Percentiles rank a stretch among this genome's conserved stretches.
Evolutionary conservation across 2,113 vertebrate genomes (phyloP).

Genomic region (Sebastes schlegelii): DNA sequence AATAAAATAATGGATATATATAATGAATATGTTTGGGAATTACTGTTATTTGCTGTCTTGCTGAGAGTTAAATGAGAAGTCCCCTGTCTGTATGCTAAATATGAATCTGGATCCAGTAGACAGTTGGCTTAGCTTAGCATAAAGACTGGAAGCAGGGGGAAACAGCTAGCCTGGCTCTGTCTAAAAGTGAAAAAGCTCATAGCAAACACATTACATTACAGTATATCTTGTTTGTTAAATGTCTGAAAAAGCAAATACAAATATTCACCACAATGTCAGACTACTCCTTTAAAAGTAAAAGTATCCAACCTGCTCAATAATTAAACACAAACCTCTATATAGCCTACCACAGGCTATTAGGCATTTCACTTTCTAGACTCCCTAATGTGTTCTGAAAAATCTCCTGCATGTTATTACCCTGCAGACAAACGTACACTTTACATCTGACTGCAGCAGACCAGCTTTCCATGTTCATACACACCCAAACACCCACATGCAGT

Average conservation of each 20-base stretch:
- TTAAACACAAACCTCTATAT: background rate
- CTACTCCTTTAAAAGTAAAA: background rate
- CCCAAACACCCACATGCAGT: conserved; percentile 8
- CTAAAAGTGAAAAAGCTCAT: background rate
- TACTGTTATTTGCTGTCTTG: background rate
- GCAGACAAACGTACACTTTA: conserved; percentile 15
- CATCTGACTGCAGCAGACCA: conserved; percentile 3
- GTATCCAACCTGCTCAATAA: background rate
- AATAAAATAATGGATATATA: too few relatives aligned
- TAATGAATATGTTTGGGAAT: background rate
- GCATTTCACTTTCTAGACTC: background rate
- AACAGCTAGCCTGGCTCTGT: background rate
- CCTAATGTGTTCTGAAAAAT: background rate
- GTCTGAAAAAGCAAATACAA: background rate
- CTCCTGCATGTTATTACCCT: background rate
- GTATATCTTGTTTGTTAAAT: background rate
- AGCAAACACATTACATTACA: background rate
- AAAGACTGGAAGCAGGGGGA: background rate
- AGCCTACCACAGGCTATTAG: background rate
- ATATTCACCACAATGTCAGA: background rate
- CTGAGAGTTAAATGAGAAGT: background rate
- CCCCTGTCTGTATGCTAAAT: background rate
- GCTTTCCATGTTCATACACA: conserved; percentile 10
- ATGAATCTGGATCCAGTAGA: background rate
- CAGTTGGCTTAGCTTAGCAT: background rate